Base-by-base conservation (phyloP, 2,113 vertebrate genomes). In the Asarcornis scutulata region DNA sequence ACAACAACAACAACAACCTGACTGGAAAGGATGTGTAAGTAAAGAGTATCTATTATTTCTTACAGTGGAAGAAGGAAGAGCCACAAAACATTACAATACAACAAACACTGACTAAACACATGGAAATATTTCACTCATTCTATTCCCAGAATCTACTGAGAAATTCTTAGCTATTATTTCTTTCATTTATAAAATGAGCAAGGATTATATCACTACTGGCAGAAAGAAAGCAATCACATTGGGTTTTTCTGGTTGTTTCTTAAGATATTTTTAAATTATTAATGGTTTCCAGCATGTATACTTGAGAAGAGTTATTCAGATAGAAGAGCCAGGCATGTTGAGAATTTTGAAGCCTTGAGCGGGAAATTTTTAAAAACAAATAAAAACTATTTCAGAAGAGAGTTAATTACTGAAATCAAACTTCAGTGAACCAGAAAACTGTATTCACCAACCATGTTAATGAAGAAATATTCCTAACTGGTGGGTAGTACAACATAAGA, bases 271-370 rank as follows among this genome's bases (percentile, higher is more conserved):
- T 58, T 2, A 6, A 58, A 66, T 91, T 80, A 62, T 71, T 82
- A 75, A 71, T 78, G 13, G 4, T 71, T 93, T 94, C 11, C 17
- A 59, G 12, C 38, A 55, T 17, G 3, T 32, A 42, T 72, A 68
- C 21, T 78, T 78, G 36, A 84, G 34, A 73, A 71, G 1, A 2
- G 2, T 0, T 79, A 79, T 12, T 16, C 11, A 82, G n/a, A 46
- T 36, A 60, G 75, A 82, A 82, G 71, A 78, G 75, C 58, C 52
- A 85, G 36, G 31, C 23, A 71, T 1, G 4, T 1, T 72, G n/a
- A 91, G 46, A 72, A 87, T 93, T 80, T 72, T 71, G 56, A 88
- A 59, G 60, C 22, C 9, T 79, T 79, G 52, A 85, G 13, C 42
- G 23, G 9, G 2, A 6, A 79, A 1, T 16, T 15, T 66, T 85